A percentile compares a stretch with the other conserved stretches of the same genome.
Evolutionary conservation across 2,113 vertebrate species (phyloP).

Genomic region (Poecilia latipinna): DNA sequence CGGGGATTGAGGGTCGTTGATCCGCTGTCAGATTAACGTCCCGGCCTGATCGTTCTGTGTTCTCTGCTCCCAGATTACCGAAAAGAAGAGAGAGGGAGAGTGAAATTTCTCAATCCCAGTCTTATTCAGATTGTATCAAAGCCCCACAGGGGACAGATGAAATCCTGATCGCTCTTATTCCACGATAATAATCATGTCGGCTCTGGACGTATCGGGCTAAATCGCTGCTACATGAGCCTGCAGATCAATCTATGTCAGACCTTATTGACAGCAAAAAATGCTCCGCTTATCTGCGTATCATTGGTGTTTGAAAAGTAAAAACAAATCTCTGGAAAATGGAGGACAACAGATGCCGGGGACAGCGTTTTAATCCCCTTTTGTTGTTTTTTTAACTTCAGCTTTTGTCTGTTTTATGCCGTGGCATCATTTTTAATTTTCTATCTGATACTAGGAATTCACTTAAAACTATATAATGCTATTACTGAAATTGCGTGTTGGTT

Average conservation of each 20-base stretch:
- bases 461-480: background rate
- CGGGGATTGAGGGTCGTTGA: constrained; percentile 66
- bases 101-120: constrained; percentile 61
- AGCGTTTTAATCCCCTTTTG: constrained; percentile 9
- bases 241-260: constrained; percentile 72
- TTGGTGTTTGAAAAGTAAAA: constrained; percentile 20
- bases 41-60: constrained; percentile 46
- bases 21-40: constrained; percentile 73
- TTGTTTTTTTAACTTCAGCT: background rate
- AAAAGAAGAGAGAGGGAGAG: constrained; percentile 28
- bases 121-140: constrained; percentile 73
- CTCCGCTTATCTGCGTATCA: constrained; percentile 40
- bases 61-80: constrained; percentile 56
- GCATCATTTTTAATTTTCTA: background rate
- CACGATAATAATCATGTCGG: constrained; percentile 72
- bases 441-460: background rate
- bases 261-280: constrained; percentile 47
- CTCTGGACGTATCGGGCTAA: constrained; percentile 60
- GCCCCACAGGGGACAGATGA: constrained; percentile 64
- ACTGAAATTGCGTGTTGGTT: background rate
- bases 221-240: constrained; percentile 56
- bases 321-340: constrained; percentile 31
- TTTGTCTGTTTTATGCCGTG: too few species aligned
- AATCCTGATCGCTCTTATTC: constrained; percentile 73
- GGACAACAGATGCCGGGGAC: constrained; percentile 1